Percentiles rank a stretch among this genome's conserved stretches.
phyloP scores from a whole-genome alignment of 2,888 invertebrate species.

The Agrilus mali region DNA sequence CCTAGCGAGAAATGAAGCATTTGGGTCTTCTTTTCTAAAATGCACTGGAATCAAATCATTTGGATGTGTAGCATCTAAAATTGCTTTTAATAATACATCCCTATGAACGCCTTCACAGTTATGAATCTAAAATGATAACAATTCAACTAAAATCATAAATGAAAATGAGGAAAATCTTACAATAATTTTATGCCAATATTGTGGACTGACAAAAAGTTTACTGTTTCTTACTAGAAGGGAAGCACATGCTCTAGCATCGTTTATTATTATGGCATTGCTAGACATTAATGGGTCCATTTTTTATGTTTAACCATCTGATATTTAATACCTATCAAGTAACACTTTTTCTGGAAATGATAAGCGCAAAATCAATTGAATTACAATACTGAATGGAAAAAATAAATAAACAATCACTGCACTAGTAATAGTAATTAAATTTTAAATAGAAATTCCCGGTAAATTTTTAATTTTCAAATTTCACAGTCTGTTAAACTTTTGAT shows the following conservation, averaged over 20 bases:
- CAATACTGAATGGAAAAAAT: too few relatives aligned
- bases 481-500: too few relatives aligned
- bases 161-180: neutral
- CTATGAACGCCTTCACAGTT: conserved; percentile 27
- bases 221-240: conserved; percentile 1
- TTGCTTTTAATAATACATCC: conserved; percentile 31
- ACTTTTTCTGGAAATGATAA: too few relatives aligned
- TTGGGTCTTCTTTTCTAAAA: conserved; percentile 28
- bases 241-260: neutral
- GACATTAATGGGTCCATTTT: neutral
- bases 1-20: conserved; percentile 34
- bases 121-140: conserved; percentile 18
- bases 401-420: too few relatives aligned
- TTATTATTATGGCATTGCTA: conserved; percentile 1
- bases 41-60: conserved; percentile 37
- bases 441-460: too few relatives aligned
- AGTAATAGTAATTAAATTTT: too few relatives aligned
- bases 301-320: too few relatives aligned
- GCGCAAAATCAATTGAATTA: too few relatives aligned
- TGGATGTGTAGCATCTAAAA: conserved; percentile 35
- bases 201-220: conserved; percentile 1
- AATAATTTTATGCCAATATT: conserved; percentile 6
- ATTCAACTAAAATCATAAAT: neutral
- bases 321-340: too few relatives aligned
- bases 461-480: too few relatives aligned